Evolutionary conservation across 2,888 invertebrate genomes (phyloP).

Genomic region (Standfussiana lucernea): DNA sequence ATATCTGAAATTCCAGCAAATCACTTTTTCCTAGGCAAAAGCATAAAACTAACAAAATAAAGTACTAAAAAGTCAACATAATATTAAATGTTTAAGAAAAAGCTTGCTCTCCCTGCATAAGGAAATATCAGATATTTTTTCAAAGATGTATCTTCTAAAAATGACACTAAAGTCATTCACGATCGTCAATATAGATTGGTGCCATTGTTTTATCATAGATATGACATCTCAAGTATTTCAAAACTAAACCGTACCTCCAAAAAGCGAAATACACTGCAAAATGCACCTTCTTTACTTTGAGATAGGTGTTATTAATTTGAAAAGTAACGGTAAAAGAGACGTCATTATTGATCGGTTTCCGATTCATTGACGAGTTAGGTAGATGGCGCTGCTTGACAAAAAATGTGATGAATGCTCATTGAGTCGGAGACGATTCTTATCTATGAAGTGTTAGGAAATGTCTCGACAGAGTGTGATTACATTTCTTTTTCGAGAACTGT

Average conservation of each 20-base stretch:
- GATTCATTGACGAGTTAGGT: constrained; percentile 67
- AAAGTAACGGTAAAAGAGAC: constrained; percentile 32
- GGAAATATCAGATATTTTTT: not conserved
- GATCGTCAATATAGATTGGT: constrained; percentile 60
- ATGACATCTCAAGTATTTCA: constrained; percentile 57
- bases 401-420: constrained; percentile 72
- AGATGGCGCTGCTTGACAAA: constrained; percentile 67
- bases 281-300: not conserved
- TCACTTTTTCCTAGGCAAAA: not conserved
- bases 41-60: not conserved
- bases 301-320: constrained; percentile 13
- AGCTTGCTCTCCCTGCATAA: not conserved
- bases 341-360: constrained; percentile 65
- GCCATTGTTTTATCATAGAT: constrained; percentile 66
- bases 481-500: constrained; percentile 58
- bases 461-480: constrained; percentile 47
- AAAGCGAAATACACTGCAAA: constrained; percentile 3
- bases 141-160: constrained; percentile 17
- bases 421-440: constrained; percentile 67
- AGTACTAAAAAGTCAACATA: not conserved
- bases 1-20: not conserved
- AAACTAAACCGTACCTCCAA: not conserved
- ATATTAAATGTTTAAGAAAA: not conserved
- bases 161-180: constrained; percentile 42
- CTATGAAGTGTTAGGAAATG: constrained; percentile 66